Evolutionary conservation across 2,113 vertebrate genomes (phyloP).

Genomic region (Osmerus mordax): DNA sequence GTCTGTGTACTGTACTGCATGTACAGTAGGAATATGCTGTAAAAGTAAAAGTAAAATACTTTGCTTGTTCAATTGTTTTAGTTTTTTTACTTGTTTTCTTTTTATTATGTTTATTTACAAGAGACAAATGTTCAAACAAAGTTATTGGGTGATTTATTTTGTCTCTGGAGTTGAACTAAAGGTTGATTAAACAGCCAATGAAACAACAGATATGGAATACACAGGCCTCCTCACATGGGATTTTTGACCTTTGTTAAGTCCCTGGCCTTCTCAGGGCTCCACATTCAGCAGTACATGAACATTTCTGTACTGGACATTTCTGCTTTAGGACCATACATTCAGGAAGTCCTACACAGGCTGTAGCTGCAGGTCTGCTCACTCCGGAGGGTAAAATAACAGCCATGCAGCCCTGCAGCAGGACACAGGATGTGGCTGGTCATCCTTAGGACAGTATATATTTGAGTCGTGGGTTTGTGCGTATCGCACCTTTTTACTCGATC

Average conservation of each 20-base stretch:
- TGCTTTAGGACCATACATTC: background rate
- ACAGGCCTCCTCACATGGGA: constrained; percentile 46
- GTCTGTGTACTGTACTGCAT: constrained; percentile 46
- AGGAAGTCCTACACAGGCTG: no score
- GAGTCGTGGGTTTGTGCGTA: background rate
- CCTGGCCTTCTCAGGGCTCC: constrained; percentile 67
- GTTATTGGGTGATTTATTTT: constrained; percentile 38
- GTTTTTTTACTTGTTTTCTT: constrained; percentile 51
- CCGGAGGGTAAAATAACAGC: constrained; percentile 24
- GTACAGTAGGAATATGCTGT: constrained; percentile 40
- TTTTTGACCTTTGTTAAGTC: background rate
- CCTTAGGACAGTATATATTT: background rate
- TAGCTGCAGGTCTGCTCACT: no score
- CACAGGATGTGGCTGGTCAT: background rate
- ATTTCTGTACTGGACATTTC: constrained; percentile 57
- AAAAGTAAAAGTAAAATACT: constrained; percentile 39
- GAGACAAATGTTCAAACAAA: constrained; percentile 55
- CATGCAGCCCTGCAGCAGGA: constrained; percentile 22
- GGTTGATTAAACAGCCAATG: constrained; percentile 42
- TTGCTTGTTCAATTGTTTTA: constrained; percentile 35
- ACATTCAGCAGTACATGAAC: constrained; percentile 59
- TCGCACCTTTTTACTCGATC: background rate
- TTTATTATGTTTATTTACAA: constrained; percentile 37
- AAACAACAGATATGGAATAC: background rate
- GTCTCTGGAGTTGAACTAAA: constrained; percentile 48